Evolutionary conservation across 2,888 invertebrate genomes (phyloP), one percentile per base, ranked within the genome.

Genomic region (Hypomecis atomaria): DNA sequence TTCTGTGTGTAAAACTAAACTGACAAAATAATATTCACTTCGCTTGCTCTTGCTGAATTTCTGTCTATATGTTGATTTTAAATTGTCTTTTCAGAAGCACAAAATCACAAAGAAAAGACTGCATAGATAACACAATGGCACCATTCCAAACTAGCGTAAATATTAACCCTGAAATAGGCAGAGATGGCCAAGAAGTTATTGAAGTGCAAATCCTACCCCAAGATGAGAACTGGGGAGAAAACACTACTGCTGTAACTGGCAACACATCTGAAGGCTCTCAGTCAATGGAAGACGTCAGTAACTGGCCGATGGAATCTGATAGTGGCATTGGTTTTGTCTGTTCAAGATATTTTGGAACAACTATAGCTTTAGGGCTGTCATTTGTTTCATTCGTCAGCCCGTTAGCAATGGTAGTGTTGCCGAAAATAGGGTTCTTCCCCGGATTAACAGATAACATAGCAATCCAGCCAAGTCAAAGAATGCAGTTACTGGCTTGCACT

Each of bases 151-250:
- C 97, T 4, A 96, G 97, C 64, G 96, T 97, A 0, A 97, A 96
- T 72, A 94, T 97, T 66, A 96, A 95, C 77, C 95, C 95, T 23
- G 97, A 97, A 71, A 96, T 96, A 72, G 93, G 94, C 1, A 89
- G 95, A 59, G 96, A 97, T 69, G 97, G 97, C 0, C 97, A 97
- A 82, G 98, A 98, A 89, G 96, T 98, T 9, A 98, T 99, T 54
- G 98, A 99, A 92, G 98, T 99, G 43, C 98, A 99, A 92, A 98
- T 99, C 72, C 90, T 99, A 63, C 98, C 98, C 0, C 97, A 98
- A 90, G 99, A 99, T 89, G 99, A 99, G 81, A 98, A 98, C 86
- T 99, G 99, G 99, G 98, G 98, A n/a, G 99, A 99, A 87, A 99
- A 98, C 79, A 99, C 99, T 0, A 99, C 99, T 0, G 99, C 98